These are phyloP conservation scores for Cataglyphis livida DNA, from an alignment of 2,888 invertebrate genomes.

Conservation along the genomic window DNA sequence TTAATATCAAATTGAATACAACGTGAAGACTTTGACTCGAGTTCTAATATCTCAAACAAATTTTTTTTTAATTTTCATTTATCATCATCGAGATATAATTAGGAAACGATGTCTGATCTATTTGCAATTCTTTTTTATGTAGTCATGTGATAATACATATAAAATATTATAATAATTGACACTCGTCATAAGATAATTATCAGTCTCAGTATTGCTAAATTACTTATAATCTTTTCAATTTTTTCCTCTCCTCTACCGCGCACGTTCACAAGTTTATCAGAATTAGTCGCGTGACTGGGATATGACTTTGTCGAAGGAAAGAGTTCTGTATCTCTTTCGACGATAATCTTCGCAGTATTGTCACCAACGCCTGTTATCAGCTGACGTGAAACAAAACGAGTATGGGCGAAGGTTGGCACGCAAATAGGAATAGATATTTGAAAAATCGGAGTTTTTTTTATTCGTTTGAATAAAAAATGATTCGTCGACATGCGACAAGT, in stretches of 20 bases:
- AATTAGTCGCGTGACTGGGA: constrained; percentile 55
- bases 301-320: constrained; percentile 38
- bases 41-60: not conserved
- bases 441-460: constrained; percentile 11
- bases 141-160: too few relatives aligned
- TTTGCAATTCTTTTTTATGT: too few relatives aligned
- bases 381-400: constrained; percentile 16
- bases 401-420: not conserved
- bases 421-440: not conserved
- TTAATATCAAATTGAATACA: not conserved
- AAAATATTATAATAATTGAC: not conserved
- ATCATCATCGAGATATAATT: too few relatives aligned
- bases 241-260: not conserved
- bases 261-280: constrained; percentile 47
- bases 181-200: not conserved
- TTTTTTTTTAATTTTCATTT: not conserved
- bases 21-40: not conserved
- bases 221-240: not conserved
- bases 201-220: not conserved
- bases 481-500: not conserved
- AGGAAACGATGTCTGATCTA: too few relatives aligned
- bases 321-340: constrained; percentile 49
- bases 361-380: constrained; percentile 60
- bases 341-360: constrained; percentile 64
- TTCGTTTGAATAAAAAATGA: not conserved